Evolutionary conservation across 1,140 invertebrate species (phyloP).

Genomic region (Gonatopus flavifemur): DNA sequence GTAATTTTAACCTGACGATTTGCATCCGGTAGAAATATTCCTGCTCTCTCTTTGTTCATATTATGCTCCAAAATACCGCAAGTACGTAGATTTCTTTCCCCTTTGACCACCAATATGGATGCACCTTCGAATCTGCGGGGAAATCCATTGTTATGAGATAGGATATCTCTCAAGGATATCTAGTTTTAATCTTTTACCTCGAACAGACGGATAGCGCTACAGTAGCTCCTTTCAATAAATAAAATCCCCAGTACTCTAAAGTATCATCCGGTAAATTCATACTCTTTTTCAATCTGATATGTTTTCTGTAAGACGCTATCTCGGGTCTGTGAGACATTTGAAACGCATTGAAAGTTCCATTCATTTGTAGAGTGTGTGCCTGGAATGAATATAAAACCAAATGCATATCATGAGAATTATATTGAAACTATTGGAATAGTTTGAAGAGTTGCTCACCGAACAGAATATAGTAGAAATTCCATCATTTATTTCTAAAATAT

Average conservation of each 20-base stretch:
- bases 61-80: constrained; percentile 75
- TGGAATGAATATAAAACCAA: constrained; percentile 44
- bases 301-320: constrained; percentile 69
- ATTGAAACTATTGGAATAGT: not conserved
- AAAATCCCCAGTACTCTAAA: constrained; percentile 88
- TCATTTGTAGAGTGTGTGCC: constrained; percentile 77
- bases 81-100: constrained; percentile 71
- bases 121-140: constrained; percentile 67
- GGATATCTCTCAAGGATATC: not conserved
- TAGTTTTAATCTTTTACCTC: constrained; percentile 53
- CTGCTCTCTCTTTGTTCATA: constrained; percentile 63
- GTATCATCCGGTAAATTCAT: constrained; percentile 83
- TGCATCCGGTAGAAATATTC: constrained; percentile 57
- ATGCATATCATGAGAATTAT: not conserved
- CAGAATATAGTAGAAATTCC: constrained; percentile 79
- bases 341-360: constrained; percentile 78
- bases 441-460: constrained; percentile 46
- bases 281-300: constrained; percentile 76
- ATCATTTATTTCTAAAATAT: constrained; percentile 76
- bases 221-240: constrained; percentile 73
- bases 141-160: constrained; percentile 11
- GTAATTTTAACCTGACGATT: constrained; percentile 69
- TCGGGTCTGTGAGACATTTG: constrained; percentile 71
- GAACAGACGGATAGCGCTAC: constrained; percentile 79
- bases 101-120: constrained; percentile 76